phyloP scores from a whole-genome alignment of 2,797 vertebrate genomes.

The Pygocentrus nattereri region DNA sequence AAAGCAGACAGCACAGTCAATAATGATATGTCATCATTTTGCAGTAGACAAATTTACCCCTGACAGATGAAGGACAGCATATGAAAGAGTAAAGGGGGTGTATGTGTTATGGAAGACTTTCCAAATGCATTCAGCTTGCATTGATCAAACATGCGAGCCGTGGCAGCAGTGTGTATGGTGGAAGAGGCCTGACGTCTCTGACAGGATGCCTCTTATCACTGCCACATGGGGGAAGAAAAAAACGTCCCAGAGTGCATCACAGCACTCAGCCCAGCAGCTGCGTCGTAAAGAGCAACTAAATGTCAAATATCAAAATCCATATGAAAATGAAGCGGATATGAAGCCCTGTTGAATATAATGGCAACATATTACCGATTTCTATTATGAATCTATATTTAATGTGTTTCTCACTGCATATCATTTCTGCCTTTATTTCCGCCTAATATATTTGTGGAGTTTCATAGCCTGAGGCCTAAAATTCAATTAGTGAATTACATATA shows the following conservation, averaged over 20 bases:
- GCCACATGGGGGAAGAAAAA: conserved; percentile 62
- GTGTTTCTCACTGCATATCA: conserved; percentile 3
- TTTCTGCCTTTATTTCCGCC: neutral
- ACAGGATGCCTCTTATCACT: conserved; percentile 64
- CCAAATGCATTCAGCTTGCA: conserved; percentile 36
- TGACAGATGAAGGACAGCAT: conserved; percentile 40
- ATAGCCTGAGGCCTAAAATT: neutral
- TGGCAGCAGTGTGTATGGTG: conserved; percentile 39
- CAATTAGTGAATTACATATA: neutral
- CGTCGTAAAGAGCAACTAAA: conserved; percentile 72
- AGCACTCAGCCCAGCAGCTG: conserved; percentile 40
- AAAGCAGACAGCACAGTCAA: conserved; percentile 24
- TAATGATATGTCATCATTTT: conserved; percentile 33
- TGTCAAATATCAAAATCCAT: conserved; percentile 67
- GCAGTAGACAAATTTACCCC: neutral
- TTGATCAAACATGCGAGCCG: conserved; percentile 41
- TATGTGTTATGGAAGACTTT: conserved; percentile 46
- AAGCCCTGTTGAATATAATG: neutral
- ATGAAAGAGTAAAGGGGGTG: conserved; percentile 22
- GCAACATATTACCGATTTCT: neutral
- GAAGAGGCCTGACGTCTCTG: conserved; percentile 36
- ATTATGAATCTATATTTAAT: neutral
- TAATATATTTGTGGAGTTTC: conserved; percentile 6
- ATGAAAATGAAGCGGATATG: conserved; percentile 32
- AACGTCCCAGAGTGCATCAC: conserved; percentile 65